Conservation (phyloP, 1,140 invertebrate genomes). For the Aphis gossypii region DNA sequence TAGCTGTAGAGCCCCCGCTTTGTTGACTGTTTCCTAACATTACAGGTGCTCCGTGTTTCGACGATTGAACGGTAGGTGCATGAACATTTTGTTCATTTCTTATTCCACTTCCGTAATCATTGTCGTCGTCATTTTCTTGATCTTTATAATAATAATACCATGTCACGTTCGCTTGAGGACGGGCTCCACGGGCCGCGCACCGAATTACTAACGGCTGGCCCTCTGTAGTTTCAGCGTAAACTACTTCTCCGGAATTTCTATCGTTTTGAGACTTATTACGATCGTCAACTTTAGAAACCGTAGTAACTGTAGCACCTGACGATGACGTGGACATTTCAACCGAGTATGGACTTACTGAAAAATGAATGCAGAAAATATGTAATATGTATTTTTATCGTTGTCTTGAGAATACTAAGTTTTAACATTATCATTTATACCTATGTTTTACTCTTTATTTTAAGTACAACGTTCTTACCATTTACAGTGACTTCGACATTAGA, state of each 20-base stretch:
- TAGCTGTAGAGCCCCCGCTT: background rate
- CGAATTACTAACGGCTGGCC: constrained; percentile 67
- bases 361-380: background rate
- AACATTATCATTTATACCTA: background rate
- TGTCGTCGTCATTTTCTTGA: background rate
- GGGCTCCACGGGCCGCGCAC: constrained; percentile 78
- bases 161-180: constrained; percentile 80
- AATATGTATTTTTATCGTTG: background rate
- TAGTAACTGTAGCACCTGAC: background rate
- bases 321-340: constrained; percentile 39
- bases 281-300: constrained; percentile 35
- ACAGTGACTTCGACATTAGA: constrained; percentile 31
- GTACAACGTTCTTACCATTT: background rate
- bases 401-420: background rate
- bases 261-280: background rate
- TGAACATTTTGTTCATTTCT: background rate
- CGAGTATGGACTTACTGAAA: constrained; percentile 40
- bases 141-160: constrained; percentile 70
- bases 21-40: constrained; percentile 42
- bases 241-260: background rate
- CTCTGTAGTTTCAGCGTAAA: constrained; percentile 31
- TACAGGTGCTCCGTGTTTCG: constrained; percentile 20
- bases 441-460: background rate
- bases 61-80: background rate
- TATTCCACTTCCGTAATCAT: background rate